Base-by-base conservation (phyloP, 2,888 invertebrate species). In the Ochropacha duplaris region DNA sequence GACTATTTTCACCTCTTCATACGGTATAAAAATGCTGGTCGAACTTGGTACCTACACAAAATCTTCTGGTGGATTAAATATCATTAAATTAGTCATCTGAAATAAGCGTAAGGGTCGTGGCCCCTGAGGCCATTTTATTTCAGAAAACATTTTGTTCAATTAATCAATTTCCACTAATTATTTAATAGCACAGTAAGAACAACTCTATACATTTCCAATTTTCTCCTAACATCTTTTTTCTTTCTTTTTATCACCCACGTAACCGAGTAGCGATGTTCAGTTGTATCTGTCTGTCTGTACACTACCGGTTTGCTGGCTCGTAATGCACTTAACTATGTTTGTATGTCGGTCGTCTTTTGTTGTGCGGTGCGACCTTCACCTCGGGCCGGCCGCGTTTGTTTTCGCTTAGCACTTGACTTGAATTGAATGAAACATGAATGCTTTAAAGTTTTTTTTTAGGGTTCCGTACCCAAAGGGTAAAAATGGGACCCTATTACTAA, bases 251-350 rank as follows among this genome's bases (percentile, higher is more conserved):
- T 76, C 73, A 68, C 64, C 69, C 71, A 77, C 83, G 88, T 87
- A 87, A 84, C 82, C 81, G 85, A 83, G 90, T 87, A 84, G 87
- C 87, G 76, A 76, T 83, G 86, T 80, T 81, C 69, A 44, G 60
- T 61, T 65, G 66, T 60, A 61, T 16, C 59, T 64, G 69, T 68
- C 66, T 58, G 69, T 65, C 70, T 66, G 65, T 69, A 65, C 67
- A 64, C 69, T 70, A 64, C 70, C 68, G 70, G 68, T 68, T 44
- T 44, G 8, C 19, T 44, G 39, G 39, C 39, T 16, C 39, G 39
- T n/a, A n/a, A n/a, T n/a, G n/a, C n/a, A n/a, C n/a, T n/a, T 39
- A 39, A 71, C 67, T 67, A 60, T 68, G 71, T 69, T 73, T 72
- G 73, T 65, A 72, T 72, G 73, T 74, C 69, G 71, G 60, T 56